Percentiles rank a stretch among this genome's conserved stretches.
These are phyloP conservation scores for Procambarus virginalis DNA, from an alignment of 1,140 invertebrate species.

Conservation along the genomic window DNA sequence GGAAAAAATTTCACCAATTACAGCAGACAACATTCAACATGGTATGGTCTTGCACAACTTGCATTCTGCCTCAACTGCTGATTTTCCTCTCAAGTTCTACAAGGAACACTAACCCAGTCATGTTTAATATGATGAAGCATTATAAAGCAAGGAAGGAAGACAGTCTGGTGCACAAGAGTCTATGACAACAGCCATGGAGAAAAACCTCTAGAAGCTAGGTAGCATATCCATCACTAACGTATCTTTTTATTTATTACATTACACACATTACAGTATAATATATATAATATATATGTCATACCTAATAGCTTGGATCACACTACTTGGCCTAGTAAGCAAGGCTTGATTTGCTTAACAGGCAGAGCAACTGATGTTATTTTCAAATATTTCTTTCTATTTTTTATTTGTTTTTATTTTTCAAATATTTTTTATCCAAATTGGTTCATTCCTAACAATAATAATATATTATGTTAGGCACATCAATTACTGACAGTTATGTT, in stretches of 20 bases:
- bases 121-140: conserved; percentile 30
- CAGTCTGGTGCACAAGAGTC: conserved; percentile 34
- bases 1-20: conserved; percentile 18
- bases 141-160: conserved; percentile 26
- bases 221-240: conserved; percentile 41
- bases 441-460: no score
- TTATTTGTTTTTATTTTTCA: no score
- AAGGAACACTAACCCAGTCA: conserved; percentile 23
- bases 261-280: background rate
- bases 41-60: background rate
- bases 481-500: no score
- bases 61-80: background rate
- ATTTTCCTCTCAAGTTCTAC: conserved; percentile 16
- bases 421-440: no score
- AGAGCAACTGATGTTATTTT: no score
- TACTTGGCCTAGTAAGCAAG: no score
- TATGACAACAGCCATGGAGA: conserved; percentile 36
- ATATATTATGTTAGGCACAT: no score
- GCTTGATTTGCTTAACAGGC: no score
- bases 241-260: conserved; percentile 11
- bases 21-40: background rate
- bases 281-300: background rate
- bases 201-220: conserved; percentile 44
- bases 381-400: no score
- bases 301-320: no score